These are phyloP conservation scores for Rhorus exstirpatorius DNA, from an alignment of 2,888 invertebrate species.

Conservation along the genomic window DNA sequence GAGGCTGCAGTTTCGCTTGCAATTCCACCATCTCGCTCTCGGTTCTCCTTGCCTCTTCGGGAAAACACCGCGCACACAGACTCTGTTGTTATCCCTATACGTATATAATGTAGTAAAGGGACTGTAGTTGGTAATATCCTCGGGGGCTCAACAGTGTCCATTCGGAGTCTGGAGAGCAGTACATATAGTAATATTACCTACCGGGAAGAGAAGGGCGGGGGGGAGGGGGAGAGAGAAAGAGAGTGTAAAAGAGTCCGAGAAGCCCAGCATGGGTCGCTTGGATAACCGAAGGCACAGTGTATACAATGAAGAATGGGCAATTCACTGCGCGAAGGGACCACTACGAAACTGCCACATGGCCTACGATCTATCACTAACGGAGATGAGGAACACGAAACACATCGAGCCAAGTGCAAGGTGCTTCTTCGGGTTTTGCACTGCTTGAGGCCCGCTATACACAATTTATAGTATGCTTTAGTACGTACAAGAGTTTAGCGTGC, in stretches of 20 bases:
- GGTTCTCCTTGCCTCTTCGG: constrained; percentile 47
- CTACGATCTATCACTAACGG: constrained; percentile 63
- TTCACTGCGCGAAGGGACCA: constrained; percentile 62
- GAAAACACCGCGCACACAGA: constrained; percentile 52
- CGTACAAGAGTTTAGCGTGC: not conserved
- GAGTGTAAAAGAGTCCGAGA: constrained; percentile 46
- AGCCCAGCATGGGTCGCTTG: constrained; percentile 59
- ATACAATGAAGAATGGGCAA: constrained; percentile 68
- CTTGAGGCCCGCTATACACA: constrained; percentile 20
- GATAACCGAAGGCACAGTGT: constrained; percentile 50
- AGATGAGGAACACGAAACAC: constrained; percentile 62
- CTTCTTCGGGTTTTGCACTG: constrained; percentile 57
- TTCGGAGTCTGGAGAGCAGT: constrained; percentile 40
- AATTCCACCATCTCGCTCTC: constrained; percentile 27
- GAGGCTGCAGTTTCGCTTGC: constrained; percentile 58
- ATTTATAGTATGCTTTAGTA: constrained; percentile 15
- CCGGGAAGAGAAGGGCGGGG: constrained; percentile 12
- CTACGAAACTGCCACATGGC: constrained; percentile 57
- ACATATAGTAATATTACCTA: constrained; percentile 44
- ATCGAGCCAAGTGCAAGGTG: constrained; percentile 63
- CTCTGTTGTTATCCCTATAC: not conserved
- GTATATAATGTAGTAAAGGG: constrained; percentile 34
- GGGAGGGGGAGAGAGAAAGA: constrained; percentile 40
- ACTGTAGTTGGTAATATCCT: constrained; percentile 31
- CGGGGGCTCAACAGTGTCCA: constrained; percentile 33